Evolutionary conservation across 1,140 invertebrate species (phyloP).

Genomic region (Heliconius eleuchia): DNA sequence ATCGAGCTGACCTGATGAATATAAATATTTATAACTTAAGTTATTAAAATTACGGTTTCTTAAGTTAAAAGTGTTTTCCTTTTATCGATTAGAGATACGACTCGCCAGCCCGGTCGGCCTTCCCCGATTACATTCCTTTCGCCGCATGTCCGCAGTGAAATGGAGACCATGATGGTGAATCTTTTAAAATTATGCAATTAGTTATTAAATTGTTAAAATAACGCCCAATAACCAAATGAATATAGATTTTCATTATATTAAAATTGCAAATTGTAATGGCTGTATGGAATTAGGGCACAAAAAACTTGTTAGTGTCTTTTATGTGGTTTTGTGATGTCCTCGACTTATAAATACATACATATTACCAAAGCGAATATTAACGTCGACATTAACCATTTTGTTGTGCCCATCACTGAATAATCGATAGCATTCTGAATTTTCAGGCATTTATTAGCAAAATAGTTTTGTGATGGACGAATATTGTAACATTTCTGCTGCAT

Average conservation of each 20-base stretch:
- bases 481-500: conserved; percentile 81
- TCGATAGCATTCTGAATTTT: conserved; percentile 75
- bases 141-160: conserved; percentile 78
- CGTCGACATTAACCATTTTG: conserved; percentile 79
- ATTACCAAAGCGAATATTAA: conserved; percentile 71
- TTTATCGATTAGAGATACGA: conserved; percentile 61
- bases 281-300: conserved; percentile 77
- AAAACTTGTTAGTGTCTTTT: conserved; percentile 79
- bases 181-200: conserved; percentile 71
- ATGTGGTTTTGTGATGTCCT: conserved; percentile 75
- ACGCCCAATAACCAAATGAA: conserved; percentile 66
- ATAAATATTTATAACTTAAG: conserved; percentile 84
- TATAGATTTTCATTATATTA: conserved; percentile 66
- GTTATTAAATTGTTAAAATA: conserved; percentile 69
- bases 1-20: conserved; percentile 83
- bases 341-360: conserved; percentile 56
- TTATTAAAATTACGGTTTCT: conserved; percentile 83
- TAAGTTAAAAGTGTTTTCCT: conserved; percentile 85
- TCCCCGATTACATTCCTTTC: conserved; percentile 74
- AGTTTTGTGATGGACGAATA: conserved; percentile 80
- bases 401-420: conserved; percentile 75
- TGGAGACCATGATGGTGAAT: conserved; percentile 76
- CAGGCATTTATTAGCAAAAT: conserved; percentile 80
- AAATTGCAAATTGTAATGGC: conserved; percentile 73
- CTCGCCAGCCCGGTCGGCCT: conserved; percentile 74